These are phyloP conservation scores for Lates japonicus DNA, from an alignment of 2,797 vertebrate species.

Conservation along the genomic window DNA sequence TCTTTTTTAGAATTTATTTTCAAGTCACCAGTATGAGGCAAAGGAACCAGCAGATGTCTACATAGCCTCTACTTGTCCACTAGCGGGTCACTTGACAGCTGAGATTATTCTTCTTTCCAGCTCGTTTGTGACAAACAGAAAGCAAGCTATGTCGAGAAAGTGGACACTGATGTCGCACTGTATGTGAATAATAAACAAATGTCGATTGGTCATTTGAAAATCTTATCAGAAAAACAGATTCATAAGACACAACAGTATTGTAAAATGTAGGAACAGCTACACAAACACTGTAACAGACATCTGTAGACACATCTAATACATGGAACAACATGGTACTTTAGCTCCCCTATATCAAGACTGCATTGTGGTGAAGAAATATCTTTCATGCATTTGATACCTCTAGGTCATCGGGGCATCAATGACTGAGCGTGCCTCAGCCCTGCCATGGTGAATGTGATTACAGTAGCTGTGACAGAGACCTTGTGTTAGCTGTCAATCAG, in stretches of 20 bases:
- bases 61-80: not conserved
- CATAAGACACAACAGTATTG: not conserved
- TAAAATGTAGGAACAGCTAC: not conserved
- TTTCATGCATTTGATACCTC: constrained; percentile 40
- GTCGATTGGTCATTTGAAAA: not conserved
- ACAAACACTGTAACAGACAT: not conserved
- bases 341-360: constrained; percentile 14
- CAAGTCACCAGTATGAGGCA: constrained; percentile 18
- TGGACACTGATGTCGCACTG: not conserved
- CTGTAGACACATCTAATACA: not conserved
- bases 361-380: constrained; percentile 12
- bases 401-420: constrained; percentile 57
- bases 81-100: constrained; percentile 13
- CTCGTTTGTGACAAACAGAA: not conserved
- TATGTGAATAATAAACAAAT: not conserved
- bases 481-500: constrained; percentile 82
- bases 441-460: constrained; percentile 71
- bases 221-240: not conserved
- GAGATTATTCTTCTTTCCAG: not conserved
- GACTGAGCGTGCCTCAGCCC: constrained; percentile 36
- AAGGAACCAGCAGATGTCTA: not conserved
- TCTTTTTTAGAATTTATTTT: not conserved
- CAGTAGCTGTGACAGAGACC: constrained; percentile 71
- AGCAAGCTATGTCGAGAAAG: not conserved
- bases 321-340: not conserved